Evolutionary conservation across 2,797 vertebrate genomes (phyloP).

Genomic region (Sebastes iracundus): DNA sequence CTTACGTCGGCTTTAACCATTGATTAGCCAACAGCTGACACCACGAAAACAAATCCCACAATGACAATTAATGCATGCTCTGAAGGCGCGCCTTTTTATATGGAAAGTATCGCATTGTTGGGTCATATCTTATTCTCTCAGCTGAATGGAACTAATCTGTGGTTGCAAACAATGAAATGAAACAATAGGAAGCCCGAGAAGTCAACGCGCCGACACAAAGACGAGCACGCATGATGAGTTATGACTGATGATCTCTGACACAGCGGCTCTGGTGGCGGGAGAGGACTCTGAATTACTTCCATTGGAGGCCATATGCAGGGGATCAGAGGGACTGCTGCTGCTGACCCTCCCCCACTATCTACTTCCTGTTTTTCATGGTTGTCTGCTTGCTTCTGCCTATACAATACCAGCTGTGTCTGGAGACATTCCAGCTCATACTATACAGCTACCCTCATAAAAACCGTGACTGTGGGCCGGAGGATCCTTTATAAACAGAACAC

Average conservation of each 20-base stretch:
- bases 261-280: slow-evolving; percentile 28
- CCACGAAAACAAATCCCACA: slow-evolving; percentile 64
- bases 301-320: slow-evolving; percentile 36
- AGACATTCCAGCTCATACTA: slow-evolving; percentile 67
- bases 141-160: slow-evolving; percentile 48
- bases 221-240: slow-evolving; percentile 34
- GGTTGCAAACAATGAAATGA: slow-evolving; percentile 30
- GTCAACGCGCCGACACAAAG: slow-evolving; percentile 16
- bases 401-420: slow-evolving; percentile 78
- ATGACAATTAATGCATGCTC: slow-evolving; percentile 45
- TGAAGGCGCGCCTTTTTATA: slow-evolving; percentile 25
- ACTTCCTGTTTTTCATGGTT: slow-evolving; percentile 76
- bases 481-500: slow-evolving; percentile 7
- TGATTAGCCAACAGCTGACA: slow-evolving; percentile 68
- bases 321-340: slow-evolving; percentile 23
- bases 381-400: slow-evolving; percentile 68
- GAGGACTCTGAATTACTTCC: slow-evolving; percentile 39
- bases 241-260: slow-evolving; percentile 65
- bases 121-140: slow-evolving; percentile 8
- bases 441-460: slow-evolving; percentile 42
- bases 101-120: slow-evolving; percentile 4
- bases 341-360: slow-evolving; percentile 70
- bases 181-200: slow-evolving; percentile 30
- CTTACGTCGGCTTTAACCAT: slow-evolving; percentile 70
- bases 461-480: slow-evolving; percentile 16